Percentiles rank a stretch among this genome's conserved stretches.
Evolutionary conservation across 1,140 invertebrate species (phyloP).

Genomic region (Frieseomelitta varia): DNA sequence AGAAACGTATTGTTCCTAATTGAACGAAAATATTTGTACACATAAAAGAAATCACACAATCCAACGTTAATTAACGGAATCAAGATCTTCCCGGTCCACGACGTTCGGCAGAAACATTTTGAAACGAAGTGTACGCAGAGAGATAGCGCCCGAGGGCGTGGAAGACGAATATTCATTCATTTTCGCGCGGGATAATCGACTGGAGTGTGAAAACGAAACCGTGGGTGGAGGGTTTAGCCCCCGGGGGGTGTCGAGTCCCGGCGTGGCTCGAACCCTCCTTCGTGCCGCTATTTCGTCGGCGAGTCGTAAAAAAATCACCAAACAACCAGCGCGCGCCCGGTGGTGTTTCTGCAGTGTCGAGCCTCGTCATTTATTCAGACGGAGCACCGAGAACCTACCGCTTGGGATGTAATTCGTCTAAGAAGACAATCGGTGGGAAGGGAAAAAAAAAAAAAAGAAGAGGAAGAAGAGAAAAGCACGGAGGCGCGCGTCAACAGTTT

Average conservation of each 20-base stretch:
- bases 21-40: no score
- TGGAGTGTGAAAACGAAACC: conserved; percentile 31
- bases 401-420: conserved; percentile 40
- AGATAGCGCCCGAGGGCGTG: neutral
- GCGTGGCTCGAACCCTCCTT: conserved; percentile 20
- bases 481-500: neutral
- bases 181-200: conserved; percentile 55
- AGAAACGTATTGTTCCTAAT: no score
- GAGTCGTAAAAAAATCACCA: conserved; percentile 44
- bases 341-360: neutral
- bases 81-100: no score
- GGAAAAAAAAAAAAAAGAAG: neutral
- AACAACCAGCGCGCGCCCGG: neutral
- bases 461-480: neutral
- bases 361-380: conserved; percentile 39
- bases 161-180: conserved; percentile 37
- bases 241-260: conserved; percentile 13
- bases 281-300: conserved; percentile 38
- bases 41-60: no score
- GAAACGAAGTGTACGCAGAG: neutral
- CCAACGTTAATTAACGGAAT: no score
- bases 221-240: conserved; percentile 20
- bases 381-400: neutral
- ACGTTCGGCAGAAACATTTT: neutral
- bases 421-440: conserved; percentile 22